phyloP scores from a whole-genome alignment of 2,888 invertebrate genomes.

The Lasius fuliginosus region DNA sequence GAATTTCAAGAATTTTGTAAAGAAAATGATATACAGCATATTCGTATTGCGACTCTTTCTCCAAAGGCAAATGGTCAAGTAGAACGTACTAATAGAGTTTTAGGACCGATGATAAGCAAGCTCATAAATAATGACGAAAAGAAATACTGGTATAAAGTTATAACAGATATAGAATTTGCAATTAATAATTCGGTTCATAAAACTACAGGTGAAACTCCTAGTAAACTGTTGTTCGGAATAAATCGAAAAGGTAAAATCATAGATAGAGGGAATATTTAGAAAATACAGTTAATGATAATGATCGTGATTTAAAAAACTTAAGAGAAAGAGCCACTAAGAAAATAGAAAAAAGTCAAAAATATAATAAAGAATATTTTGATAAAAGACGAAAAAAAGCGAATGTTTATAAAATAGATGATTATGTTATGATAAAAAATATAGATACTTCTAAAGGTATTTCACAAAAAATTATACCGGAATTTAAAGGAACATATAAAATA shows the following conservation, averaged over 20 bases:
- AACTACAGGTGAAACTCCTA: background rate
- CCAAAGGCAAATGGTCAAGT: background rate
- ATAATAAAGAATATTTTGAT: background rate
- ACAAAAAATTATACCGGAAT: no score
- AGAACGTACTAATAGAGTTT: background rate
- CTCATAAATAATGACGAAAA: background rate
- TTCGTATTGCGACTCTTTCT: background rate
- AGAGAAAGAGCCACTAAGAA: background rate
- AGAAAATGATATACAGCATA: background rate
- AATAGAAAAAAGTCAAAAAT: background rate
- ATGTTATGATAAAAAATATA: background rate
- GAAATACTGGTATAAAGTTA: background rate
- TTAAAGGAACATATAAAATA: no score
- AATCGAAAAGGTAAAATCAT: background rate
- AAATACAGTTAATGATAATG: no score
- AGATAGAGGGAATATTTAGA: background rate
- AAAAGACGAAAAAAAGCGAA: background rate
- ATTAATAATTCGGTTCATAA: background rate
- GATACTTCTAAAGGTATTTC: background rate
- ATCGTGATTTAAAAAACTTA: background rate
- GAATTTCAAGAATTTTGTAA: no score
- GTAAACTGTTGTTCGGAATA: background rate
- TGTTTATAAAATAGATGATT: background rate
- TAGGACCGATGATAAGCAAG: background rate
- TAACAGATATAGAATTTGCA: background rate